Evolutionary conservation across 2,113 vertebrate species (phyloP).

Genomic region (Brachyhypopomus gauderio): DNA sequence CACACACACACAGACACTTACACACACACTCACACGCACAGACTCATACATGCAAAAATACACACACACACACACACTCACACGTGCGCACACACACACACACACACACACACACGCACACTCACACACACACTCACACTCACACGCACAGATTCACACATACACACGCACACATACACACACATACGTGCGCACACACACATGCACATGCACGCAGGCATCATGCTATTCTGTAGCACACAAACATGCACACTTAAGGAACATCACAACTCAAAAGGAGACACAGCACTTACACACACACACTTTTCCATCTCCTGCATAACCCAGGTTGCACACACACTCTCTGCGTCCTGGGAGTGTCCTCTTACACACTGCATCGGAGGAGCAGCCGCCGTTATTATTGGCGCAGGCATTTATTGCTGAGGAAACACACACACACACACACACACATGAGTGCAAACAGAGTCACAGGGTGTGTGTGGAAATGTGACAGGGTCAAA

Average conservation of each 20-base stretch:
- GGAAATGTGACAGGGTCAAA: background rate
- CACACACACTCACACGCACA: no score
- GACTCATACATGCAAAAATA: no score
- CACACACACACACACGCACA: background rate
- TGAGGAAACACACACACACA: slow-evolving; percentile 48
- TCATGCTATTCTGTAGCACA: background rate
- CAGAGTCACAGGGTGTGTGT: background rate
- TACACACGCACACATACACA: no score
- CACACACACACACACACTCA: no score
- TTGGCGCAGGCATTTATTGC: slow-evolving; percentile 79
- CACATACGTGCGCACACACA: no score
- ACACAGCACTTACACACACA: slow-evolving; percentile 66
- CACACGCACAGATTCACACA: no score
- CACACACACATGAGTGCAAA: background rate
- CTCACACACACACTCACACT: no score
- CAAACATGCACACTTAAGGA: background rate
- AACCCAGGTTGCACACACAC: slow-evolving; percentile 79
- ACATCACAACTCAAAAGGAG: background rate
- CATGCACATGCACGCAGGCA: background rate
- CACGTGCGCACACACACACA: background rate
- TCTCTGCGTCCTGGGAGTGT: slow-evolving; percentile 79
- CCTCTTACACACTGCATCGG: slow-evolving; percentile 79
- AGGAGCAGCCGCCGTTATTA: slow-evolving; percentile 85
- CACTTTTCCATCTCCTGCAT: slow-evolving; percentile 83
- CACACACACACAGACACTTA: no score